A percentile compares a stretch with the other conserved stretches of the same genome.
Evolutionary conservation across 2,888 invertebrate species (phyloP).

Genomic region (Drosophila meridionalis): DNA sequence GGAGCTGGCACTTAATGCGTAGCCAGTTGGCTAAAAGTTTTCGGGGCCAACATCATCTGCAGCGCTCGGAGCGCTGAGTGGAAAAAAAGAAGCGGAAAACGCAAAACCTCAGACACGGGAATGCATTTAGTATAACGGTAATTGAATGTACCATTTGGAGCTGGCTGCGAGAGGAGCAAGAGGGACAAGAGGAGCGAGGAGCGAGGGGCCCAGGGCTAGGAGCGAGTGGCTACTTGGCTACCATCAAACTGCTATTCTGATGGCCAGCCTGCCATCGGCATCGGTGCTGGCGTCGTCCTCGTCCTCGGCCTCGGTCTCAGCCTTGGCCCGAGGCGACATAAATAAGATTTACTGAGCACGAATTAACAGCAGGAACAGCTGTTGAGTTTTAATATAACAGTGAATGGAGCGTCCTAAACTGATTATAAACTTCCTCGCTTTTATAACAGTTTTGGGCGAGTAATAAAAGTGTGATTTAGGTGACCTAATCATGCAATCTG

Average conservation of each 20-base stretch:
- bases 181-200: not conserved
- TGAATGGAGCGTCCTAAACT: conserved; percentile 8
- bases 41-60: conserved; percentile 26
- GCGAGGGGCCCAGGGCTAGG: too few species aligned
- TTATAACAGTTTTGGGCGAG: conserved; percentile 9
- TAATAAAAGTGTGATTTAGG: not conserved
- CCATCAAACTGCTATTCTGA: conserved; percentile 1
- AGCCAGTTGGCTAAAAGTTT: conserved; percentile 44
- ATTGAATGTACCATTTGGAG: conserved; percentile 39
- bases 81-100: conserved; percentile 12
- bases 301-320: not conserved
- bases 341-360: conserved; percentile 7
- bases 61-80: conserved; percentile 20
- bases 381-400: conserved; percentile 7
- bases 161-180: too few species aligned
- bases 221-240: not conserved
- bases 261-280: not conserved
- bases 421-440: not conserved
- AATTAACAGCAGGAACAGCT: conserved; percentile 13
- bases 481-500: not conserved
- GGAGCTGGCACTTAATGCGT: conserved; percentile 34
- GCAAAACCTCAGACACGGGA: conserved; percentile 38
- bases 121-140: conserved; percentile 53
- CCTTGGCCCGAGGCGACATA: conserved; percentile 1
- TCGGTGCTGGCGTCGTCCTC: not conserved